Evolutionary conservation across 1,140 invertebrate genomes (phyloP).

Genomic region (Tetranychus urticae): DNA sequence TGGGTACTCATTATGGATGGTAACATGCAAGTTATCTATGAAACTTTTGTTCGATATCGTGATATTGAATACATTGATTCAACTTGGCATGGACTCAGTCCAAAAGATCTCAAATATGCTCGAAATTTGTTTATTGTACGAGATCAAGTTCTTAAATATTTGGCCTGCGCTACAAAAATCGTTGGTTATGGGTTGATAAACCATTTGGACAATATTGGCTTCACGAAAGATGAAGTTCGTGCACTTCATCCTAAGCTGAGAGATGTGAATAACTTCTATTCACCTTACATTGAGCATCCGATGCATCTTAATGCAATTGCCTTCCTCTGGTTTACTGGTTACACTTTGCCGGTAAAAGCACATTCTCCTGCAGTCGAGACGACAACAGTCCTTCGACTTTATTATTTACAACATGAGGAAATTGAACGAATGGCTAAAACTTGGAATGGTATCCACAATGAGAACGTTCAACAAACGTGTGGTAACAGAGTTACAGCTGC

Average conservation of each 20-base stretch:
- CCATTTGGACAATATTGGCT: neutral
- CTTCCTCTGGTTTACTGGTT: no score
- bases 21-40: neutral
- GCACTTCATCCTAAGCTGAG: neutral
- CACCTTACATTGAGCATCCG: neutral
- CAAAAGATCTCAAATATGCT: neutral
- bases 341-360: no score
- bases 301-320: no score
- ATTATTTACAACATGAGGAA: conserved; percentile 23
- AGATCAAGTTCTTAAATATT: neutral
- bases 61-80: neutral
- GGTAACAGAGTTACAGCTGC: no score
- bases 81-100: neutral
- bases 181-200: neutral
- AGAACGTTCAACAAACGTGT: no score
- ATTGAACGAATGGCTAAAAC: no score
- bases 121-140: neutral
- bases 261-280: neutral
- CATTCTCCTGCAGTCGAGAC: conserved; percentile 30
- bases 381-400: neutral
- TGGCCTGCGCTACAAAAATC: neutral
- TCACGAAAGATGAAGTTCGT: neutral
- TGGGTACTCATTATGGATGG: neutral
- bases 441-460: no score
- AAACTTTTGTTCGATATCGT: neutral